A percentile compares a stretch with the other conserved stretches of the same genome.
These are phyloP conservation scores for Centropus unirufus DNA, from an alignment of 2,113 vertebrate genomes.

Conservation along the genomic window DNA sequence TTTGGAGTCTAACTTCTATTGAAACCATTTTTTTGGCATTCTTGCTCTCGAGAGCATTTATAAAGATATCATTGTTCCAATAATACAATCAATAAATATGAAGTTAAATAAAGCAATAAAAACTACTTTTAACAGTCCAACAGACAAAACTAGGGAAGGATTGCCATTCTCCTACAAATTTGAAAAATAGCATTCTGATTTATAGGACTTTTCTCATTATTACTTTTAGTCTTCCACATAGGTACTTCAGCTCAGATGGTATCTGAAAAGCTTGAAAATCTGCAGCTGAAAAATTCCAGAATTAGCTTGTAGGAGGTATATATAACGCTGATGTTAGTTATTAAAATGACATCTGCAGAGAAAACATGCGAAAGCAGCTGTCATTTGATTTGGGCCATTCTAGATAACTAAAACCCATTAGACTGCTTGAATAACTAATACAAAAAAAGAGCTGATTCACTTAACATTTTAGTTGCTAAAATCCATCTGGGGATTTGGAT, in stretches of 20 bases:
- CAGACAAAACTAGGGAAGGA: background rate
- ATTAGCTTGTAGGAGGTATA: background rate
- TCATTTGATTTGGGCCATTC: background rate
- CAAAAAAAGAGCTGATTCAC: background rate
- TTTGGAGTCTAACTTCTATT: background rate
- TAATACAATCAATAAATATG: background rate
- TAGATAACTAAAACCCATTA: background rate
- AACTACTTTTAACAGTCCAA: background rate
- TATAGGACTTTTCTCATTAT: background rate
- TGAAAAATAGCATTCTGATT: background rate
- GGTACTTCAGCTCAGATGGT: background rate
- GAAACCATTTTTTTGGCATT: background rate
- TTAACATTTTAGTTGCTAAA: slow-evolving; percentile 1
- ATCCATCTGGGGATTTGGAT: background rate
- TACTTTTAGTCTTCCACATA: background rate
- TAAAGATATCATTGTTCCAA: background rate
- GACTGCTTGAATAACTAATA: background rate
- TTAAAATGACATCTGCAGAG: slow-evolving; percentile 19
- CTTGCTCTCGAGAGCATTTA: background rate
- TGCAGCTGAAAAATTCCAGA: background rate
- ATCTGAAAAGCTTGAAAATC: background rate
- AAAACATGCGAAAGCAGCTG: slow-evolving; percentile 1
- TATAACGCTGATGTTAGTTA: background rate
- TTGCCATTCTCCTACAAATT: background rate
- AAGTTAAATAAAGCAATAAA: background rate